Evolutionary conservation across 2,888 invertebrate genomes (phyloP).

Genomic region (Zaprionus bogoriensis): DNA sequence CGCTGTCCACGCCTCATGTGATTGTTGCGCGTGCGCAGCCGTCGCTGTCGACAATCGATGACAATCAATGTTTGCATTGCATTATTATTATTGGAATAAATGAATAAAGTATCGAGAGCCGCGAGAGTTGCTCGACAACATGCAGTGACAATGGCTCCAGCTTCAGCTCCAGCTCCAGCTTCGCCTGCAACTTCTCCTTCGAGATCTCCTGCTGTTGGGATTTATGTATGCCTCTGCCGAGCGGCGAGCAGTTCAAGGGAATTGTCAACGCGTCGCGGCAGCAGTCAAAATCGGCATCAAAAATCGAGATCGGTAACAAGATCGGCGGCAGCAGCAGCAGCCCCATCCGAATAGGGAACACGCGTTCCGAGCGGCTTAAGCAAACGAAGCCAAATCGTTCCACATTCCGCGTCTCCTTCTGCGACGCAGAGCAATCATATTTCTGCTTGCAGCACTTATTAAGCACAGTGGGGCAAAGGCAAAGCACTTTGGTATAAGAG

Average conservation of each 20-base stretch:
- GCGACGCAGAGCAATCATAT: constrained; percentile 58
- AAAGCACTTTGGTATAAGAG: too few species aligned
- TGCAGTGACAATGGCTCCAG: constrained; percentile 79
- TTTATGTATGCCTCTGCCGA: constrained; percentile 56
- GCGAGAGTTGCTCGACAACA: too few species aligned
- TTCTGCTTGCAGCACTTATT: constrained; percentile 28
- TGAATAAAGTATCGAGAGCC: constrained; percentile 81
- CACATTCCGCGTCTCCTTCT: constrained; percentile 38
- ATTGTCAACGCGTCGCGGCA: constrained; percentile 74
- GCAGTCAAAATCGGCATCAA: constrained; percentile 80
- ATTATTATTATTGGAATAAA: constrained; percentile 81
- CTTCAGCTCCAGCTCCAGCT: constrained; percentile 29
- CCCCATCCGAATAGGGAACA: constrained; percentile 36
- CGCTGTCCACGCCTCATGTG: constrained; percentile 3
- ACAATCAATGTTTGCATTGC: constrained; percentile 82
- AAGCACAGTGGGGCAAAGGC: background rate
- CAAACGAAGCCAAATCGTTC: constrained; percentile 41
- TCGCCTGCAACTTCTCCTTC: constrained; percentile 38
- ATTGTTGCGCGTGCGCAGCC: constrained; percentile 61
- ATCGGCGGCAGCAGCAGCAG: constrained; percentile 55
- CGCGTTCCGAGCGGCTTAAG: constrained; percentile 25
- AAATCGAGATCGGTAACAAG: constrained; percentile 80
- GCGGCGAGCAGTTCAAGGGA: constrained; percentile 66
- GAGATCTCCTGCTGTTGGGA: constrained; percentile 49
- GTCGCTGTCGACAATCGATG: constrained; percentile 73